Percentiles rank a stretch among this genome's conserved stretches.
phyloP scores from a whole-genome alignment of 2,797 vertebrate species.

The Pseudocheirus occidentalis region DNA sequence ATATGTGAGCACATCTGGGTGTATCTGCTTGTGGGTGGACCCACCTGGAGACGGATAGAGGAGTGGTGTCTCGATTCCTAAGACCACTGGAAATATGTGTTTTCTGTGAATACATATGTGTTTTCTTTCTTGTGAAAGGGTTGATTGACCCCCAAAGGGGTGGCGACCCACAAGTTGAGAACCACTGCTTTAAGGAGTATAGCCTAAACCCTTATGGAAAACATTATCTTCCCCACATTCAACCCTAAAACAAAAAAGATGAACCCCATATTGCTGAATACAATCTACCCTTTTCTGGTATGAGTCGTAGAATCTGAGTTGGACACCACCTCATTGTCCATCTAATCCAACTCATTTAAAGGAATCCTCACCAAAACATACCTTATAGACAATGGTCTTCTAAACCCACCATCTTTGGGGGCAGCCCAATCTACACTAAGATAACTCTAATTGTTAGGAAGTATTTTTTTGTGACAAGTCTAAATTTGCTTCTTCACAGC shows the following conservation, averaged over 20 bases:
- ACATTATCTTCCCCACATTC: background rate
- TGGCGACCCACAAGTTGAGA: too few species aligned
- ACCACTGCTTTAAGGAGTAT: background rate
- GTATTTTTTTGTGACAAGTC: background rate
- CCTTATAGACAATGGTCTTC: background rate
- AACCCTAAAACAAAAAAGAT: background rate
- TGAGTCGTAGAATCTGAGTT: background rate
- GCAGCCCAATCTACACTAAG: background rate
- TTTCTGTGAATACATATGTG: too few species aligned
- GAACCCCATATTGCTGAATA: background rate
- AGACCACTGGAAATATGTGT: too few species aligned
- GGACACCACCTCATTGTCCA: background rate
- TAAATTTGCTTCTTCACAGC: background rate
- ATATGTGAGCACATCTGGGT: too few species aligned
- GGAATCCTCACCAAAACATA: background rate
- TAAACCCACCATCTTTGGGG: background rate
- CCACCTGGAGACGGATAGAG: too few species aligned
- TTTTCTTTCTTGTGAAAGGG: too few species aligned
- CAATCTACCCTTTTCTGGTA: background rate
- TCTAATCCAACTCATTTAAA: background rate
- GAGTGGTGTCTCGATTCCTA: too few species aligned
- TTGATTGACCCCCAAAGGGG: too few species aligned
- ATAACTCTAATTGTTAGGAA: background rate
- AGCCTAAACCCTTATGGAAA: background rate
- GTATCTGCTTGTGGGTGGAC: too few species aligned